Base-by-base conservation (phyloP, 2,113 vertebrate species). In the Cavia porcellus region DNA sequence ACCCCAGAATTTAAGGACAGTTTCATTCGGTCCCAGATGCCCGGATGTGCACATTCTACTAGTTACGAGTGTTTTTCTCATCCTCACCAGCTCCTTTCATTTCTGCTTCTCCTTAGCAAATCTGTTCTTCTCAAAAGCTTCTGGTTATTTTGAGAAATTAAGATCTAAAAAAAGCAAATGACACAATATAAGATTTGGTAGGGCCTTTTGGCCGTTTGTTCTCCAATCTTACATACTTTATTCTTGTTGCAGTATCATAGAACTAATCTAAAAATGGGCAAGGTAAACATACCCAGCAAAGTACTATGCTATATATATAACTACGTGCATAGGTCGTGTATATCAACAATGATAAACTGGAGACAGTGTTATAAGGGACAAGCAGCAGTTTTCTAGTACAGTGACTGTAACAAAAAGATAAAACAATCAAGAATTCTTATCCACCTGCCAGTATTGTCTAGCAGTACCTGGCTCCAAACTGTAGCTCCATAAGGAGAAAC, bases 391-490 rank as follows among this genome's bases (percentile, higher is more conserved):
- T 5, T 55, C 45, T 19, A 38, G 25, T 22, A 1, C 38, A 42
- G 0, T 13, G 62, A 45, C 32, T 55, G 0, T 59, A 8, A 28
- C 32, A 5, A 42, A 42, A 80, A 32, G 2, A 15, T 1, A 32
- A 4, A 38, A 38, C 47, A 9, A 1, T 30, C 19, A 13, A 6
- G 57, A 66, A 15, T 35, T n/a, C 11, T 52, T 24, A 13, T 55
- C 13, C 5, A 15, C 15, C 28, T 59, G 4, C 8, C 79, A 30
- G 0, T 7, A 0, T n/a, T 3, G 3, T 81, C 6, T 45, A 1
- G 45, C 11, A 61, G 5, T 15, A 0, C 1, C 0, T 62, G 93
- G 38, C 24, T 3, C 7, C 1, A 32, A 42, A 22, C 64, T 14
- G 45, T 25, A 13, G 22, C 50, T 28, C 19, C 5, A 0, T 25